A percentile compares a stretch with the other conserved stretches of the same genome.
Evolutionary conservation across 2,888 invertebrate species (phyloP).

Genomic region (Schizaphis graminum): DNA sequence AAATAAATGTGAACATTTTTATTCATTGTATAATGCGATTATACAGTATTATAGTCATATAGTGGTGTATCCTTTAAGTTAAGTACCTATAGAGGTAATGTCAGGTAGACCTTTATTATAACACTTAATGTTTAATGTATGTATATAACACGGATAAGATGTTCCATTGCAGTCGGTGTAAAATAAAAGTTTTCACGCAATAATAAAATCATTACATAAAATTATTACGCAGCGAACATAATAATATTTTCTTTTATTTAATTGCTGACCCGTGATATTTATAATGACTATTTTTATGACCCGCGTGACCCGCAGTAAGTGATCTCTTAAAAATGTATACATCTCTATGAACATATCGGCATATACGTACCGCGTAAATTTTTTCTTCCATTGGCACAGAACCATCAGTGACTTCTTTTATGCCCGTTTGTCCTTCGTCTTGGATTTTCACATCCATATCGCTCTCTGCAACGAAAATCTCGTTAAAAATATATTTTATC

Average conservation of each 20-base stretch:
- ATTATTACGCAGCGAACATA: neutral
- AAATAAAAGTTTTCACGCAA: constrained; percentile 2
- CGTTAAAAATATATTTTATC: neutral
- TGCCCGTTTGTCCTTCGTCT: constrained; percentile 68
- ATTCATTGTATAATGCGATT: neutral
- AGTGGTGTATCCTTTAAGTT: neutral
- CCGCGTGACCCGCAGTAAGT: neutral
- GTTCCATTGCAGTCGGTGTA: neutral
- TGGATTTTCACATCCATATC: constrained; percentile 67
- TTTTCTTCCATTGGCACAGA: constrained; percentile 68
- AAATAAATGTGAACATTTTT: neutral
- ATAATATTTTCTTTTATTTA: constrained; percentile 34
- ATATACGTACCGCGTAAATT: constrained; percentile 37
- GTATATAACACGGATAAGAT: neutral
- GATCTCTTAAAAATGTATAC: neutral
- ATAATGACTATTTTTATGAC: constrained; percentile 8
- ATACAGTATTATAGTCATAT: neutral
- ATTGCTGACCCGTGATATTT: constrained; percentile 6
- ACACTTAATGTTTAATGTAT: neutral
- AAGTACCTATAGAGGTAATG: neutral
- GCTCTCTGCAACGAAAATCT: constrained; percentile 45
- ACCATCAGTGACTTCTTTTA: constrained; percentile 67
- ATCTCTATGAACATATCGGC: neutral
- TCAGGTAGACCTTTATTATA: neutral
- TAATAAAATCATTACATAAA: constrained; percentile 32